Percentiles rank a stretch among this genome's conserved stretches.
phyloP scores from a whole-genome alignment of 2,888 invertebrate species.

The Limnephilus auricula region DNA sequence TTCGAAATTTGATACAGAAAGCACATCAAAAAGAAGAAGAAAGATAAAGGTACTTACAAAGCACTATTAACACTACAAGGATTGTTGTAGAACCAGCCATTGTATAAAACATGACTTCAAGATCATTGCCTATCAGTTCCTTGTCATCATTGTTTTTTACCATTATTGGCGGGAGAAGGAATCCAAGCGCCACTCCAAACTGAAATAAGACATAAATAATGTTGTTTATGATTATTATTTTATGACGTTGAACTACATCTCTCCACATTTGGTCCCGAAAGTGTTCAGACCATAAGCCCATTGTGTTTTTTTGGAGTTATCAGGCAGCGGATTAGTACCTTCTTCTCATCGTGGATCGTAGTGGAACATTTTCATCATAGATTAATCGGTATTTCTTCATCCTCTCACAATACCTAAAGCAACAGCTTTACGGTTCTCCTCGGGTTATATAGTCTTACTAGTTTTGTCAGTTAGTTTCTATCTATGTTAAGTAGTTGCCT shows the following conservation, averaged over 20 bases:
- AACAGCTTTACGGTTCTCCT: neutral
- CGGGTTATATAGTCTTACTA: too few species aligned
- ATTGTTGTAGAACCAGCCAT: conserved; percentile 90
- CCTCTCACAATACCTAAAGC: neutral
- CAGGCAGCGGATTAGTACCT: neutral
- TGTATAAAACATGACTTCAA: conserved; percentile 90
- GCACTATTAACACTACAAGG: conserved; percentile 87
- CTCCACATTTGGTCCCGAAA: neutral
- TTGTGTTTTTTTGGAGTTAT: neutral
- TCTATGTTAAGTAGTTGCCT: neutral
- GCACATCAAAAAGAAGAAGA: neutral
- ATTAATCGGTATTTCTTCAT: neutral
- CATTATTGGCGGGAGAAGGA: conserved; percentile 82
- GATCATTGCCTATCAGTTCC: conserved; percentile 82
- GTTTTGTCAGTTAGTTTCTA: neutral
- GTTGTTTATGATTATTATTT: neutral
- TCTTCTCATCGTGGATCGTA: neutral
- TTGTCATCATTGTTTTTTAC: conserved; percentile 79
- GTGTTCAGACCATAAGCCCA: neutral
- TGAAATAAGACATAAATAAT: conserved; percentile 53
- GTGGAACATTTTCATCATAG: neutral
- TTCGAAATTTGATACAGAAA: neutral
- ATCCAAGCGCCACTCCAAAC: conserved; percentile 69
- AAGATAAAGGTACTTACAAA: conserved; percentile 85
- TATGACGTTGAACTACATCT: neutral